Conservation (phyloP, 2,888 invertebrate genomes). For the Antheraea yamamai region DNA sequence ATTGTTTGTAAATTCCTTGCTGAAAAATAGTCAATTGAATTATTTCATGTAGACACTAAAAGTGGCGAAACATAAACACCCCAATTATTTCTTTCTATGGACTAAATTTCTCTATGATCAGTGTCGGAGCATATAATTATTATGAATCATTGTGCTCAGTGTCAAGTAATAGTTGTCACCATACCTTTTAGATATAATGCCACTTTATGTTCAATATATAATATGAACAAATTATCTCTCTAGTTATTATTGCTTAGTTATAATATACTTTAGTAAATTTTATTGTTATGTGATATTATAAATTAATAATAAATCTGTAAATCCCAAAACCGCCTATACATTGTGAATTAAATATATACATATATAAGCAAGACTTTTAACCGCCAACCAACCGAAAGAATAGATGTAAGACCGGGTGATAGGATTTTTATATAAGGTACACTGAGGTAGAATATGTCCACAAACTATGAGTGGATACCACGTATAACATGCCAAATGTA, state of each 20-base stretch:
- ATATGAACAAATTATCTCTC: not conserved
- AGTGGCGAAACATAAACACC: not conserved
- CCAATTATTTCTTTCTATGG: not conserved
- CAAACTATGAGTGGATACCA: too few relatives aligned
- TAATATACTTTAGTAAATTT: constrained; percentile 21
- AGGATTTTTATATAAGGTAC: too few relatives aligned
- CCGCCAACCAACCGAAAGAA: too few relatives aligned
- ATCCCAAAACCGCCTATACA: constrained; percentile 1
- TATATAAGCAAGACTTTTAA: too few relatives aligned
- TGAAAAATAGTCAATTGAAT: constrained; percentile 52
- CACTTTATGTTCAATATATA: not conserved
- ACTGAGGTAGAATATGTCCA: too few relatives aligned
- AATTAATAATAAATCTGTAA: not conserved
- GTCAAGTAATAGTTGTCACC: not conserved
- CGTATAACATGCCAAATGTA: too few relatives aligned
- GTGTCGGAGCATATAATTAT: too few relatives aligned
- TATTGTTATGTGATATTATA: constrained; percentile 31
- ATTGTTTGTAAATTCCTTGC: constrained; percentile 84
- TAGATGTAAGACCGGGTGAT: too few relatives aligned
- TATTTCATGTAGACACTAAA: not conserved
- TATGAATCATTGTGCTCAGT: not conserved
- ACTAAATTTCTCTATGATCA: not conserved
- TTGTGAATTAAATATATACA: not conserved
- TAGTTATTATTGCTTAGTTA: not conserved
- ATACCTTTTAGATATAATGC: not conserved